Conservation (phyloP, 2,113 vertebrate species). For the Sapajus apella region DNA sequence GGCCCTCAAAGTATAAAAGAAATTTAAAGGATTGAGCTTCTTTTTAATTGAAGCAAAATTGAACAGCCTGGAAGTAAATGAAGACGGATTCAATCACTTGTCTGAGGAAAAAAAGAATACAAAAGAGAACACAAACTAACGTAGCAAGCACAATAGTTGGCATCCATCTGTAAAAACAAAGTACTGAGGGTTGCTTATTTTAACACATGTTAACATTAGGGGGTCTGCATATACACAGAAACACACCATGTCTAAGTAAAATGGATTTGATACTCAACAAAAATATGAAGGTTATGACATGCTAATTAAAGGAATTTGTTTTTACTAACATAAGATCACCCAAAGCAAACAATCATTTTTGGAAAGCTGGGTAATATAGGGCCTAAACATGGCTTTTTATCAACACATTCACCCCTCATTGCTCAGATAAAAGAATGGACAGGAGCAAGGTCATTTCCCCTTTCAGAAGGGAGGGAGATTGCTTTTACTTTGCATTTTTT, state of each 20-base stretch:
- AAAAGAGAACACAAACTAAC: background rate
- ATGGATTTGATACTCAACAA: background rate
- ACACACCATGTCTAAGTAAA: background rate
- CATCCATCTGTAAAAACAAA: conserved; percentile 14
- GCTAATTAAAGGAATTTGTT: conserved; percentile 16
- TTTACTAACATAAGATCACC: no score
- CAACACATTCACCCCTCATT: background rate
- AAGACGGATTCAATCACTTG: background rate
- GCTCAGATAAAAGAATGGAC: background rate
- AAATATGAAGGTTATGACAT: background rate
- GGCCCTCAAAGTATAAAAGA: background rate
- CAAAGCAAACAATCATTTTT: background rate
- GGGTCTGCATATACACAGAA: background rate
- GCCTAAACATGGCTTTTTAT: background rate
- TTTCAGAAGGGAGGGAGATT: background rate
- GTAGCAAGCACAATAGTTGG: background rate
- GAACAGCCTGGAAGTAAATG: background rate
- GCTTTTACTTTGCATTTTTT: background rate
- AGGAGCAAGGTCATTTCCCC: background rate
- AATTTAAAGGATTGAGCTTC: conserved; percentile 1
- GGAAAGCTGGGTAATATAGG: background rate
- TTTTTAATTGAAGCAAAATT: conserved; percentile 47
- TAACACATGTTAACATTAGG: background rate
- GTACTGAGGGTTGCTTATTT: background rate
- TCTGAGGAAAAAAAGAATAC: background rate